Conservation (phyloP, 2,888 invertebrate species). For the Mamestra brassicae region DNA sequence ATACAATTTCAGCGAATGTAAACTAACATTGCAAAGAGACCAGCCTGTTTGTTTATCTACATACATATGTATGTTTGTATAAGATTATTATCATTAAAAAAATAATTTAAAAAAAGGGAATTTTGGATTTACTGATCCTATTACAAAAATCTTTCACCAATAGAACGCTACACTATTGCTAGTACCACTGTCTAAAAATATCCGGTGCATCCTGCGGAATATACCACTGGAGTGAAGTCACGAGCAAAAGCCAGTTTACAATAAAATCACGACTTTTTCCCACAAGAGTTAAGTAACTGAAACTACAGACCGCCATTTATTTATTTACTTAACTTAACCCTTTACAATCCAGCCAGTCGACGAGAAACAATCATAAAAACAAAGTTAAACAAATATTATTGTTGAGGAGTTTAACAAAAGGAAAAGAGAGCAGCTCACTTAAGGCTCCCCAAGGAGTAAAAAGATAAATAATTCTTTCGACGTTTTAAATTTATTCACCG, state of each 20-base stretch:
- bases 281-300: background rate
- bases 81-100: too few relatives aligned
- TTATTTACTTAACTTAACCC: slow-evolving; percentile 5
- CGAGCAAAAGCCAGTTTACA: background rate
- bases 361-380: slow-evolving; percentile 41
- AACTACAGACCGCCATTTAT: slow-evolving; percentile 21
- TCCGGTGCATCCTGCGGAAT: too few relatives aligned
- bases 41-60: too few relatives aligned
- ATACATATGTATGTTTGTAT: too few relatives aligned
- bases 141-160: too few relatives aligned
- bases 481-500: slow-evolving; percentile 73
- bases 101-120: too few relatives aligned
- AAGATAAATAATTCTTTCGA: slow-evolving; percentile 71
- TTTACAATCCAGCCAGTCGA: slow-evolving; percentile 22
- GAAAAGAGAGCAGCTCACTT: slow-evolving; percentile 52
- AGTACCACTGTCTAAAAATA: too few relatives aligned
- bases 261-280: background rate
- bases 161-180: too few relatives aligned
- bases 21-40: too few relatives aligned
- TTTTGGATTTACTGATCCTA: too few relatives aligned
- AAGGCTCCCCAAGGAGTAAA: slow-evolving; percentile 61
- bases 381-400: slow-evolving; percentile 44
- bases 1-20: too few relatives aligned
- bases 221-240: too few relatives aligned
- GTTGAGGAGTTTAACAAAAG: slow-evolving; percentile 52